phyloP scores from a whole-genome alignment of 53 echinoderm and acorn worm genomes.

The Henricia sp. region DNA sequence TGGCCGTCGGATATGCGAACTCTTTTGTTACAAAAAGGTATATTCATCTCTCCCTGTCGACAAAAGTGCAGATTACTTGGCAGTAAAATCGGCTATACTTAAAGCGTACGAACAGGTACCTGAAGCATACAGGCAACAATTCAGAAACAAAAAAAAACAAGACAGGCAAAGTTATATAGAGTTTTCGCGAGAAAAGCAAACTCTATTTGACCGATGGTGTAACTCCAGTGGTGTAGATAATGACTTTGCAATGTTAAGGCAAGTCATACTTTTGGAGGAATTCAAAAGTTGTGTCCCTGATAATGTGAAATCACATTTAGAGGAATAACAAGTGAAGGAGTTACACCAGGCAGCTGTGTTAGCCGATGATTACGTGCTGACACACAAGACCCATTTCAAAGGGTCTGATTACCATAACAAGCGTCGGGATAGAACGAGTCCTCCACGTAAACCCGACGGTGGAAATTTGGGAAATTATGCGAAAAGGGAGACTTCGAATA shows the following conservation, averaged over 20 bases:
- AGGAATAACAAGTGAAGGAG: conserved; percentile 26
- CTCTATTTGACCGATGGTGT: conserved; percentile 37
- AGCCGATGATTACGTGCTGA: not conserved
- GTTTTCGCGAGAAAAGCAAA: conserved; percentile 19
- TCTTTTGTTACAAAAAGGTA: not conserved
- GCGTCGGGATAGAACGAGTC: not conserved
- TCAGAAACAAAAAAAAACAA: conserved; percentile 7
- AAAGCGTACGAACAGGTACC: conserved; percentile 21
- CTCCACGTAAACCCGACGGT: not conserved
- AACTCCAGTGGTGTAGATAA: not conserved
- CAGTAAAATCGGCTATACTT: conserved; percentile 9
- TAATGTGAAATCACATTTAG: conserved; percentile 36
- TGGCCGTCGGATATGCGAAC: conserved; percentile 22
- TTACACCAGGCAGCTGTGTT: conserved; percentile 34
- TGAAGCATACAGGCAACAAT: conserved; percentile 25
- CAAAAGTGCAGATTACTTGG: conserved; percentile 20
- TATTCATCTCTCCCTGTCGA: conserved; percentile 19
- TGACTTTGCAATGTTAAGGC: conserved; percentile 38
- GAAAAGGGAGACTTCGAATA: not conserved
- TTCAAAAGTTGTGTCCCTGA: conserved; percentile 23
- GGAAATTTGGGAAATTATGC: not conserved
- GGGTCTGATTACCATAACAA: not conserved
- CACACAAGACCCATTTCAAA: not conserved
- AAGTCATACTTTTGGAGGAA: conserved; percentile 37
- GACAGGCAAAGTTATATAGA: conserved; percentile 7